These are phyloP conservation scores for Hydropsyche betteni DNA, from an alignment of 2,888 invertebrate genomes.

Conservation along the genomic window DNA sequence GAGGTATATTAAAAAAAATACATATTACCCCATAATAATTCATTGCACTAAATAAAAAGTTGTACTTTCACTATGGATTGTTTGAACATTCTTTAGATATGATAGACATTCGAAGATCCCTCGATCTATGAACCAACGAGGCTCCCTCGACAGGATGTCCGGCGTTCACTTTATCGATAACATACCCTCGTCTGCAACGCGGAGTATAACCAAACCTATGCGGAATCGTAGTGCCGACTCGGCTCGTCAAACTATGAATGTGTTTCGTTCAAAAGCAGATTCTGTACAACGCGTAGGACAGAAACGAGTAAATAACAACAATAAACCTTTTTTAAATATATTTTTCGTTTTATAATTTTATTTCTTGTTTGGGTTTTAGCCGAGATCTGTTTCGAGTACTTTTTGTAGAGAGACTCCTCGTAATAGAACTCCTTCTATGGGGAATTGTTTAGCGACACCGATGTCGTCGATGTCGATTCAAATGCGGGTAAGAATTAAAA, in stretches of 20 bases:
- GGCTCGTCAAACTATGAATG: constrained; percentile 27
- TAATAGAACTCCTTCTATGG: neutral
- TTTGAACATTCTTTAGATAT: too few relatives aligned
- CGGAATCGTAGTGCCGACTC: constrained; percentile 48
- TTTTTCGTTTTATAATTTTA: neutral
- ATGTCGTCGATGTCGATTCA: neutral
- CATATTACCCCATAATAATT: too few relatives aligned
- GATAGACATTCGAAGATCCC: constrained; percentile 45
- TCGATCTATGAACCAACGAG: constrained; percentile 30
- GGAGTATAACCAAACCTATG: neutral
- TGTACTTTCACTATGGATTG: too few relatives aligned
- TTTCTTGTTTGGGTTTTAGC: neutral
- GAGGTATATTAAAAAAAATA: too few relatives aligned
- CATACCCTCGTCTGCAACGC: neutral
- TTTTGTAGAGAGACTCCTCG: neutral
- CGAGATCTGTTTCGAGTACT: neutral
- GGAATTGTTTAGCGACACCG: neutral
- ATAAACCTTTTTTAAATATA: neutral
- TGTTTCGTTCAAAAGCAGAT: constrained; percentile 38
- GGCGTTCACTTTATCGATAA: constrained; percentile 46
- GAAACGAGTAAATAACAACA: too few relatives aligned
- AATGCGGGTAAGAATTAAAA: too few relatives aligned
- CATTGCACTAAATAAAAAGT: too few relatives aligned
- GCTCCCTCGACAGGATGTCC: constrained; percentile 47
- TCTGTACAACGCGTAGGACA: constrained; percentile 43